phyloP scores from a whole-genome alignment of 2,888 invertebrate genomes.

The Lamellibrachia satsuma region DNA sequence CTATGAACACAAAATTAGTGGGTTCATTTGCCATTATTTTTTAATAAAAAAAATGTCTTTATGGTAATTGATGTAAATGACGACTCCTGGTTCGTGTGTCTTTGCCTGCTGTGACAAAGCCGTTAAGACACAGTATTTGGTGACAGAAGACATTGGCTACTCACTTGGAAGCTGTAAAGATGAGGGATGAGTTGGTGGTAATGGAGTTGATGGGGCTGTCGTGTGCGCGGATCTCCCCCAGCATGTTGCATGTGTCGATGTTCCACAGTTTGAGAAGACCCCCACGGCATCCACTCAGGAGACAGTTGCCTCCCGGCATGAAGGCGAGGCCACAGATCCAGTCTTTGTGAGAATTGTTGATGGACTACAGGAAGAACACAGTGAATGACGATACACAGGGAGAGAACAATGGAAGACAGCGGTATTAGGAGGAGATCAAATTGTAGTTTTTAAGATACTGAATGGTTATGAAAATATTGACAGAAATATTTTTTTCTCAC shows the following conservation, averaged over 20 bases:
- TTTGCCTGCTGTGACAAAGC: too few species aligned
- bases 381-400: neutral
- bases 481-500: too few species aligned
- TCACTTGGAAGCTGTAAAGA: conserved; percentile 87
- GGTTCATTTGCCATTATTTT: too few species aligned
- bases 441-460: neutral
- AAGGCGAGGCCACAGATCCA: conserved; percentile 83
- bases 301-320: conserved; percentile 69
- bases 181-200: conserved; percentile 72
- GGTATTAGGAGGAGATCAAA: neutral
- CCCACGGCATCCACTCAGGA: conserved; percentile 81
- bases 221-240: conserved; percentile 77
- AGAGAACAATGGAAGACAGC: neutral
- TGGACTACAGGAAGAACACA: conserved; percentile 67
- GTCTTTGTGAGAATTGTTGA: conserved; percentile 86
- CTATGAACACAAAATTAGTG: too few species aligned
- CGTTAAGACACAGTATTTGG: neutral
- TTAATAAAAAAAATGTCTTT: too few species aligned
- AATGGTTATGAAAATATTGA: too few species aligned
- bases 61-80: too few species aligned
- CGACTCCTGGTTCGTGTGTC: too few species aligned
- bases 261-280: conserved; percentile 82
- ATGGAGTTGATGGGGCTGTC: conserved; percentile 76
- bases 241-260: conserved; percentile 73
- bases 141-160: conserved; percentile 58